phyloP scores from a whole-genome alignment of 1,140 invertebrate species.

The Nephila pilipes region DNA sequence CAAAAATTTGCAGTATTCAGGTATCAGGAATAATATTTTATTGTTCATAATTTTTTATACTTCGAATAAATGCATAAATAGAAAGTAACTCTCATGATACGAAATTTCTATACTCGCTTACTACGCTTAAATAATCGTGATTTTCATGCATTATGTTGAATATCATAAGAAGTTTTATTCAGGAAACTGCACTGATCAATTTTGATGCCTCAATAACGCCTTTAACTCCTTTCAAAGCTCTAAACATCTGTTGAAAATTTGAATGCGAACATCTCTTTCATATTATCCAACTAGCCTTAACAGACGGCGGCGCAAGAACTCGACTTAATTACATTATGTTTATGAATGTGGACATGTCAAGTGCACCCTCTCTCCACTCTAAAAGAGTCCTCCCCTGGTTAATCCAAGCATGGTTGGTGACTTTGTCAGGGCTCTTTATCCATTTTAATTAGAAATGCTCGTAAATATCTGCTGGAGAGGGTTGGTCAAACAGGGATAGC shows the following conservation, averaged over 20 bases:
- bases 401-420: background rate
- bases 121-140: too few species aligned
- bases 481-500: too few species aligned
- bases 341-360: constrained; percentile 4
- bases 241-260: background rate
- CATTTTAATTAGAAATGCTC: constrained; percentile 23
- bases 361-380: background rate
- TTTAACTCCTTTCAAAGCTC: background rate
- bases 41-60: too few species aligned
- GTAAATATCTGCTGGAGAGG: background rate
- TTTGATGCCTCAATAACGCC: too few species aligned
- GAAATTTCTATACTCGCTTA: too few species aligned
- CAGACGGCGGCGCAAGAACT: background rate
- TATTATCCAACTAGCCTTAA: background rate
- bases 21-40: too few species aligned
- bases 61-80: too few species aligned
- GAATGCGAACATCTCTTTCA: background rate
- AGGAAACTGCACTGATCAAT: too few species aligned
- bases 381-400: background rate
- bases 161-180: too few species aligned
- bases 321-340: constrained; percentile 35
- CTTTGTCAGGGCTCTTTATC: background rate
- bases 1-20: too few species aligned
- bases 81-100: too few species aligned
- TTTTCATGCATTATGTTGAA: too few species aligned